Conservation (phyloP, 2,888 invertebrate genomes). For the Thecophora atra region DNA sequence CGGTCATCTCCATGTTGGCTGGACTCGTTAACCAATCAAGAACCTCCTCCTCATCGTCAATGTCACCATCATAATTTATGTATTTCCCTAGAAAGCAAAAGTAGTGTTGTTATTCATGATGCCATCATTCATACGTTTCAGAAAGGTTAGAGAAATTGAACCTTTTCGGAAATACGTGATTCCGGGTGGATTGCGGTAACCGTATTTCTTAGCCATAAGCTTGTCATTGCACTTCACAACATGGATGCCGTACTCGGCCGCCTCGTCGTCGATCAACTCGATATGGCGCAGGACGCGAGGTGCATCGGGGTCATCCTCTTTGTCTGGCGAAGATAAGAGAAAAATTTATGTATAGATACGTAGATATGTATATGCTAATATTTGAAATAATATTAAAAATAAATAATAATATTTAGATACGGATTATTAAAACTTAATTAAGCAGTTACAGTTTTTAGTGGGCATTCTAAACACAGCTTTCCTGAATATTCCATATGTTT, state of each 20-base stretch:
- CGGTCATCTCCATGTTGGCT: constrained; percentile 92
- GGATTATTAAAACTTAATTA: constrained; percentile 30
- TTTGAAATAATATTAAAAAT: too few species aligned
- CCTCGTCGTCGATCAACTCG: constrained; percentile 91
- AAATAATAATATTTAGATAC: not conserved
- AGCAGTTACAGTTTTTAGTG: constrained; percentile 63
- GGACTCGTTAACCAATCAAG: constrained; percentile 93
- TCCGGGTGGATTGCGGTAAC: constrained; percentile 88
- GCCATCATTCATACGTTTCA: not conserved
- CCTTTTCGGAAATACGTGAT: constrained; percentile 90
- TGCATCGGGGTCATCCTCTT: constrained; percentile 83
- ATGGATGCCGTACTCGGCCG: constrained; percentile 89
- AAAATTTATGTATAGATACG: too few species aligned
- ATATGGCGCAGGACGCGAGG: constrained; percentile 84
- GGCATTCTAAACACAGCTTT: constrained; percentile 44
- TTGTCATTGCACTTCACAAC: constrained; percentile 88
- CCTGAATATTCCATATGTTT: not conserved
- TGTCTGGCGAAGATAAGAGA: constrained; percentile 69
- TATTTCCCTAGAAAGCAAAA: constrained; percentile 69
- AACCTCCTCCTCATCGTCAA: constrained; percentile 87
- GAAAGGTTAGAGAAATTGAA: not conserved
- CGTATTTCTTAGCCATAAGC: constrained; percentile 93
- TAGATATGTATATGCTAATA: too few species aligned
- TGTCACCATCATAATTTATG: constrained; percentile 92
- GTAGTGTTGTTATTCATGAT: not conserved